phyloP scores from a whole-genome alignment of 2,888 invertebrate genomes.

The Pammene fasciana region DNA sequence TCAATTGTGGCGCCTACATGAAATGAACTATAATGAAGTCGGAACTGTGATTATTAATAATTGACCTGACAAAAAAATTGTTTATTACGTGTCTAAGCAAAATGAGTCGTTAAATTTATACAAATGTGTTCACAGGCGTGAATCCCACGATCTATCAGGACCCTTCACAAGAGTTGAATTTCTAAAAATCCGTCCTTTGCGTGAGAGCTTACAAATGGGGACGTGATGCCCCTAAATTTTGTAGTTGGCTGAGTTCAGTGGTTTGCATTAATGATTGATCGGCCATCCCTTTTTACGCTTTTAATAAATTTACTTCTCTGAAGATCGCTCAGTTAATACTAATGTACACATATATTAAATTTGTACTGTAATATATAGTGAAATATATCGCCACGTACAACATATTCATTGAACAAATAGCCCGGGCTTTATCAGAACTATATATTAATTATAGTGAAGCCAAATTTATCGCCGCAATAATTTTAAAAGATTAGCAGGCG shows the following conservation, averaged over 20 bases:
- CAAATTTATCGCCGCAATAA: slow-evolving; percentile 70
- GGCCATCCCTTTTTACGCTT: slow-evolving; percentile 29
- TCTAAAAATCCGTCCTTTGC: slow-evolving; percentile 28
- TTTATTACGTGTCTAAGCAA: neutral
- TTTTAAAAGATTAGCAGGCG: slow-evolving; percentile 55
- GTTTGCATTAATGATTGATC: slow-evolving; percentile 42
- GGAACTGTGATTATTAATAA: slow-evolving; percentile 9
- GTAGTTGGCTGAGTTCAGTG: slow-evolving; percentile 35
- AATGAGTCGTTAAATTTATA: slow-evolving; percentile 6
- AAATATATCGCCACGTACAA: slow-evolving; percentile 47
- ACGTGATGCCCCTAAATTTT: slow-evolving; percentile 38
- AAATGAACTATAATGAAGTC: slow-evolving; percentile 18
- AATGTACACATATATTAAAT: neutral
- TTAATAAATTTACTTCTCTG: slow-evolving; percentile 19
- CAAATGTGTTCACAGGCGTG: slow-evolving; percentile 22
- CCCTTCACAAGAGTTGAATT: slow-evolving; percentile 26
- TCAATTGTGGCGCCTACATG: slow-evolving; percentile 18
- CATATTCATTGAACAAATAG: slow-evolving; percentile 57
- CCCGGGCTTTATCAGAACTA: slow-evolving; percentile 56
- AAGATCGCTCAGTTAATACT: neutral
- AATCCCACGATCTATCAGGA: slow-evolving; percentile 24
- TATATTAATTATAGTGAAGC: slow-evolving; percentile 59
- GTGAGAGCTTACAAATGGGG: slow-evolving; percentile 25
- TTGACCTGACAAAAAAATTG: neutral
- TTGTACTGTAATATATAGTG: neutral